A percentile compares a stretch with the other conserved stretches of the same genome.
phyloP scores from a whole-genome alignment of 2,888 invertebrate genomes.

The Nebria salina region DNA sequence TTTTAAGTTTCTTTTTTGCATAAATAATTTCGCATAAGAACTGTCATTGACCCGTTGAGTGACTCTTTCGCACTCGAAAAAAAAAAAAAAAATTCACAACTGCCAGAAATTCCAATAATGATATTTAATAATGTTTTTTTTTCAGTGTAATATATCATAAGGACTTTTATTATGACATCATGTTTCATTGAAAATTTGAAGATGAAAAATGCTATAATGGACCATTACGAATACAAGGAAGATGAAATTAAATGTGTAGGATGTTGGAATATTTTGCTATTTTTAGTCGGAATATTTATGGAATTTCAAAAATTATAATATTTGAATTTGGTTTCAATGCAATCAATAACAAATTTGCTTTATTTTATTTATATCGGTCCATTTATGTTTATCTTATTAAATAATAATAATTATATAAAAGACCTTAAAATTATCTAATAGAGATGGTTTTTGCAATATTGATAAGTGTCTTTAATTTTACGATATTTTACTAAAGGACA shows the following conservation, averaged over 20 bases:
- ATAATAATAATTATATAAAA: too few species aligned
- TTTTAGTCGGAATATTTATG: too few species aligned
- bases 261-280: too few species aligned
- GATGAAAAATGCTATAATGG: neutral
- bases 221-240: neutral
- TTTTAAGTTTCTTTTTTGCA: constrained; percentile 10
- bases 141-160: constrained; percentile 14
- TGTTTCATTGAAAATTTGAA: neutral
- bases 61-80: neutral
- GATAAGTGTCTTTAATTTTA: neutral
- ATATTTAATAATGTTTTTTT: neutral
- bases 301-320: too few species aligned
- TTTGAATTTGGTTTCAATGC: too few species aligned
- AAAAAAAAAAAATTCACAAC: neutral
- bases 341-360: too few species aligned
- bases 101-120: neutral
- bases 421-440: neutral
- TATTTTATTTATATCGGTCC: too few species aligned
- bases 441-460: neutral
- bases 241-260: constrained; percentile 27
- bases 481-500: constrained; percentile 2
- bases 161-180: constrained; percentile 29
- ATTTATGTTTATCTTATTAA: too few species aligned
- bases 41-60: constrained; percentile 7
- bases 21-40: constrained; percentile 3